Evolutionary conservation across 2,113 vertebrate genomes (phyloP).

Genomic region (Hypomesus transpacificus): DNA sequence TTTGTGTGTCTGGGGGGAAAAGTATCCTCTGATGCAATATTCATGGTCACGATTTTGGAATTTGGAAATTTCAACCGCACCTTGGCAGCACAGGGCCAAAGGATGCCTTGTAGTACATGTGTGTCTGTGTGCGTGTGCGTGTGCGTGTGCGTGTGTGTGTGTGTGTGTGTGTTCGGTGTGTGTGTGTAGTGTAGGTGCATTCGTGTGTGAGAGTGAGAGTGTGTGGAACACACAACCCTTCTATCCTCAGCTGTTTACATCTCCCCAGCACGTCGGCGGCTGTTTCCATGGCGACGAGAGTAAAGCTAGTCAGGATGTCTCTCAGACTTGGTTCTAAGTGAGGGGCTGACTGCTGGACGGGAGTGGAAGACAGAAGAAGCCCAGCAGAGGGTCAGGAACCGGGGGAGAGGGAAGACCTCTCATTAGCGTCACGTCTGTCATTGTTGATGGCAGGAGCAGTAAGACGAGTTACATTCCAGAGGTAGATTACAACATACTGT

Average conservation of each 20-base stretch:
- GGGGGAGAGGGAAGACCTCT: constrained; percentile 12
- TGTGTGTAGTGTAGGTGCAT: not conserved
- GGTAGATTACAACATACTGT: too few species aligned
- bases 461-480: too few species aligned
- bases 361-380: constrained; percentile 41
- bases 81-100: not conserved
- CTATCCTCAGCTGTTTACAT: constrained; percentile 60
- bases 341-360: constrained; percentile 29
- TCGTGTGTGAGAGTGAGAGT: not conserved
- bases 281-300: constrained; percentile 68
- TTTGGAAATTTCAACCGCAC: constrained; percentile 14
- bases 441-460: not conserved
- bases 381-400: constrained; percentile 12
- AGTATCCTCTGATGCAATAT: constrained; percentile 45
- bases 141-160: not conserved
- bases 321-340: constrained; percentile 1
- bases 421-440: not conserved
- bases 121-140: not conserved
- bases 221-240: constrained; percentile 26
- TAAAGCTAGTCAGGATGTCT: constrained; percentile 50
- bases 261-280: constrained; percentile 54
- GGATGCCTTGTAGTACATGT: constrained; percentile 2
- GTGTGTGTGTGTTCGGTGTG: constrained; percentile 18
- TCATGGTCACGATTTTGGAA: constrained; percentile 39
- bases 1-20: not conserved